phyloP scores from a whole-genome alignment of 2,888 invertebrate species.

The Cephus runcator region DNA sequence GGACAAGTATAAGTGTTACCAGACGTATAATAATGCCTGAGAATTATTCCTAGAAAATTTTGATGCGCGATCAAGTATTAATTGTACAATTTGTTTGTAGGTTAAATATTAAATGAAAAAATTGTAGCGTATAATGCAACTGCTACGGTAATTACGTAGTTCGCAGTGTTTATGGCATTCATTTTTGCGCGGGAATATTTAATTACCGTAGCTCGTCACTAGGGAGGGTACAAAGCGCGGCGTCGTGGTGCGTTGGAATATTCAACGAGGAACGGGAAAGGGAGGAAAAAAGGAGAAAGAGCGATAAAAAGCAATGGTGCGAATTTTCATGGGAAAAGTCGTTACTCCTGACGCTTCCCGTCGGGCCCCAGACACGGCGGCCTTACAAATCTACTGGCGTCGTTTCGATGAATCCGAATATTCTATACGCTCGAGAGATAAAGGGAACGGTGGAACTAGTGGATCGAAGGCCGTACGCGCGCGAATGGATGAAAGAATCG shows the following conservation, averaged over 20 bases:
- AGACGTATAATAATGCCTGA: neutral
- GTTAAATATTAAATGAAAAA: neutral
- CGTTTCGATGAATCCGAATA: neutral
- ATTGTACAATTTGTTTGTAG: neutral
- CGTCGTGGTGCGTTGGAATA: neutral
- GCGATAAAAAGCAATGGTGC: neutral
- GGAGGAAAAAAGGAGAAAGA: neutral
- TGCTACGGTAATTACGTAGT: slow-evolving; percentile 24
- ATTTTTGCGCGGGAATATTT: slow-evolving; percentile 45
- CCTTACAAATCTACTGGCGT: neutral
- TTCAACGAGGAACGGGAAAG: neutral
- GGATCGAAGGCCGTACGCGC: neutral
- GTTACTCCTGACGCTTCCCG: neutral
- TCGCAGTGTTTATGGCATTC: slow-evolving; percentile 28
- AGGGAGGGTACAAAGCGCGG: neutral
- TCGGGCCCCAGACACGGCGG: neutral
- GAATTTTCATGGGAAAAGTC: neutral
- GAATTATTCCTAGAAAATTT: neutral
- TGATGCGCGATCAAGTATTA: neutral
- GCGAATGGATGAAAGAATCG: neutral
- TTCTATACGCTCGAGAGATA: neutral
- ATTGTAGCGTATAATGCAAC: neutral
- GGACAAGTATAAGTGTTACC: neutral
- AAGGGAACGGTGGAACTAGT: neutral
- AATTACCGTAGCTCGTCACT: slow-evolving; percentile 32